Evolutionary conservation across 1,140 invertebrate species (phyloP).

Genomic region (Pemphigus obesinymphae): DNA sequence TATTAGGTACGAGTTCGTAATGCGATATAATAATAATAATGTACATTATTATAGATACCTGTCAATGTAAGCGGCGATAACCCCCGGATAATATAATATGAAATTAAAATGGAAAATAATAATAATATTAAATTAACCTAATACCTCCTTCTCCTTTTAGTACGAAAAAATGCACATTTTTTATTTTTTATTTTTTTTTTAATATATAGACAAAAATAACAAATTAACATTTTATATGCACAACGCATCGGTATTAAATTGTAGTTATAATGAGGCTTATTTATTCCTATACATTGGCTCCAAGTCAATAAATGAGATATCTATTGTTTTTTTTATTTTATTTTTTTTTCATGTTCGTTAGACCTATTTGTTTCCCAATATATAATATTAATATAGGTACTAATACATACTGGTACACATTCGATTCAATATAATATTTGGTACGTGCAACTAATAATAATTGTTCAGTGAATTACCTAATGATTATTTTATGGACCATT

Average conservation of each 20-base stretch:
- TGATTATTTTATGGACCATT: background rate
- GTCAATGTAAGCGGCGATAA: slow-evolving; percentile 24
- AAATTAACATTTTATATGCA: background rate
- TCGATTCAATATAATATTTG: too few relatives aligned
- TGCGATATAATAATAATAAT: too few relatives aligned
- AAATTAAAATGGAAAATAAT: background rate
- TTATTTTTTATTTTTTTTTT: background rate
- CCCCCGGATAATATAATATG: background rate
- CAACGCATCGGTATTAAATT: background rate
- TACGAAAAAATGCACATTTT: background rate
- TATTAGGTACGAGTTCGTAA: too few relatives aligned
- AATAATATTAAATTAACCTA: background rate
- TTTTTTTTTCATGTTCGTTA: too few relatives aligned
- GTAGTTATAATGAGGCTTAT: background rate
- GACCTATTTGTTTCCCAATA: too few relatives aligned
- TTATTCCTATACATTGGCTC: too few relatives aligned
- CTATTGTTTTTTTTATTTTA: background rate
- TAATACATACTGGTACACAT: too few relatives aligned
- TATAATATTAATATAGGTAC: too few relatives aligned
- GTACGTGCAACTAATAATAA: background rate
- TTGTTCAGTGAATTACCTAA: too few relatives aligned
- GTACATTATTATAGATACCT: slow-evolving; percentile 6
- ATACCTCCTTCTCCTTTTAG: background rate
- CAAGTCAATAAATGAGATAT: background rate
- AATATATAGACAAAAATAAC: background rate